Evolutionary conservation across 2,888 invertebrate species (phyloP).

Genomic region (Phyllotreta striolata): DNA sequence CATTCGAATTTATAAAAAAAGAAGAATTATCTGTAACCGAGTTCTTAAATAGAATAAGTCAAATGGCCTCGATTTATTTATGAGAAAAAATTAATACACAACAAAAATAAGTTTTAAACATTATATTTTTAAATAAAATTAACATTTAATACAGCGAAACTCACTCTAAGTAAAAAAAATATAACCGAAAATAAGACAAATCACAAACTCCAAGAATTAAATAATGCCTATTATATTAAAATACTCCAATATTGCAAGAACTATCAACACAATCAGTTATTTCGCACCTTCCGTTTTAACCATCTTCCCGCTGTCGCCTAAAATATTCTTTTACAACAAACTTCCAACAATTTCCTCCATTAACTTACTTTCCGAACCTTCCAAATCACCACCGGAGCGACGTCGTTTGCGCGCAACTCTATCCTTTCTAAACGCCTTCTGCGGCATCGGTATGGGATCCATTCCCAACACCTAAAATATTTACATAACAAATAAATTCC

Average conservation of each 20-base stretch:
- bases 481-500: background rate
- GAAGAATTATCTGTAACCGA: too few relatives aligned
- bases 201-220: constrained; percentile 29
- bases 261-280: constrained; percentile 29
- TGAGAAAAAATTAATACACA: too few relatives aligned
- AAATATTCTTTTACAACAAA: constrained; percentile 16
- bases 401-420: constrained; percentile 86
- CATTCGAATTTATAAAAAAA: too few relatives aligned
- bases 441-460: constrained; percentile 80
- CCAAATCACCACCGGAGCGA: constrained; percentile 76
- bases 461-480: constrained; percentile 78
- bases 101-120: too few relatives aligned
- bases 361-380: constrained; percentile 69
- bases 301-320: constrained; percentile 66
- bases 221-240: constrained; percentile 40
- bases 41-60: too few relatives aligned
- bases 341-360: background rate
- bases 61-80: too few relatives aligned
- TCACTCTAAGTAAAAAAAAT: constrained; percentile 9
- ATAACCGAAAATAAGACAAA: constrained; percentile 11
- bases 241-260: constrained; percentile 41
- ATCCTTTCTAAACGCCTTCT: constrained; percentile 76
- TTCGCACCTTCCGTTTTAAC: constrained; percentile 64
- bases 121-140: too few relatives aligned
- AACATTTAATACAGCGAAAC: too few relatives aligned